Base-by-base conservation (phyloP, 1,140 invertebrate genomes). In the Euwallacea fornicatus region DNA sequence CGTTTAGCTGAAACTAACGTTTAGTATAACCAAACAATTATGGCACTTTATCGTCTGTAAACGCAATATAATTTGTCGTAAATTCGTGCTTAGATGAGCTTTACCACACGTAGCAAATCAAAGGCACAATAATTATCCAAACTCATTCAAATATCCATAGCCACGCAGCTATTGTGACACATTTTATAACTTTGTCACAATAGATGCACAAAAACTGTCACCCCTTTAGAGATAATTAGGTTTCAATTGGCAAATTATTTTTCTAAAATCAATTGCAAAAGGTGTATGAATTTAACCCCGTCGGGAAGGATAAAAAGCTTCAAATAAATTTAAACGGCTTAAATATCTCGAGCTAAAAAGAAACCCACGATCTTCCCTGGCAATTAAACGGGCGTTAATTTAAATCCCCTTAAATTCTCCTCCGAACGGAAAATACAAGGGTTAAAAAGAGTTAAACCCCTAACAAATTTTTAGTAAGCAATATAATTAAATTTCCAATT, bases 351-450 rank as follows among this genome's bases (percentile, higher is more conserved):
- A 58, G 65, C 16, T 61, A 43, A 58, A 66, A 66, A 66, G 65
- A 66, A 66, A 58, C 41, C 65, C 65, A 16, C 42, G 54, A 56
- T 58, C 42, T 66, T 56, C 54, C 54, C 53, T 54, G 65, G 54
- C 65, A 66, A 66, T 66, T 66, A 66, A 66, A 66, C 42, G 42
- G 54, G 16, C 53, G 54, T 66, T 66, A 66, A 66, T 66, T 66
- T 58, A 44, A 66, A 58, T 65, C 54, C 13, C 54, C 58, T 56
- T 66, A 56, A 66, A 66, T 66, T 66, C 33, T 16, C 15, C 54
- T 15, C 65, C 42, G 11, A 55, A 53, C 33, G 46, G 41, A 44
- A 66, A 42, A 65, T 54, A 41, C 33, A 33, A 55, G 54, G 65
- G 65, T 56, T 66, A 66, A 58, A 66, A 58, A 44, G 41, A 58